Percentiles rank a stretch among this genome's conserved stretches.
These are phyloP conservation scores for Drosophila rellima DNA, from an alignment of 2,888 invertebrate species.

Conservation along the genomic window DNA sequence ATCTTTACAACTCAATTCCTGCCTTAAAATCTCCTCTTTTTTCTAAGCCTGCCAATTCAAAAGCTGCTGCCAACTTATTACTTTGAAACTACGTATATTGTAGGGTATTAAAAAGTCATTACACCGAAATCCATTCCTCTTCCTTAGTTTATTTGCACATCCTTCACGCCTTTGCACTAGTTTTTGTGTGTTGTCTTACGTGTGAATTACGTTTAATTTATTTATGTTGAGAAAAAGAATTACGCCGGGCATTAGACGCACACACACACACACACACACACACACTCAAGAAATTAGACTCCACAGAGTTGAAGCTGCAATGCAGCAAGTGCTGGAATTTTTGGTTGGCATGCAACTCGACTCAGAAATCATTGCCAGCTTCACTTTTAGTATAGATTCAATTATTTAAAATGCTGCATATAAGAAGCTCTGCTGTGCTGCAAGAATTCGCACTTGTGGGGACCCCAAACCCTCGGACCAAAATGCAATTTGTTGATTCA, in stretches of 20 bases:
- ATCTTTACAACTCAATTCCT: too few relatives aligned
- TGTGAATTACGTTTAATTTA: conserved; percentile 60
- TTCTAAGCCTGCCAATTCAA: neutral
- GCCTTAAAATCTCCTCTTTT: too few relatives aligned
- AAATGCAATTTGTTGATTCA: conserved; percentile 69
- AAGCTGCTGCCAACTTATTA: neutral
- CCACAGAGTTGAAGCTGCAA: conserved; percentile 10
- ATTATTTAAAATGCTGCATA: conserved; percentile 72
- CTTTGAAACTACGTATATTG: neutral
- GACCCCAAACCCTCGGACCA: conserved; percentile 1
- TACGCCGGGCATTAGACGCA: conserved; percentile 45
- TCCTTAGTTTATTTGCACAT: conserved; percentile 14
- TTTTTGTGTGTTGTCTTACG: conserved; percentile 20
- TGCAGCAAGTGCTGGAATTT: conserved; percentile 4
- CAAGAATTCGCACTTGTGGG: conserved; percentile 23
- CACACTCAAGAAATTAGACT: conserved; percentile 52
- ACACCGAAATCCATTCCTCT: neutral
- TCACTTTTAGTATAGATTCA: conserved; percentile 55
- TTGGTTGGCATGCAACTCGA: conserved; percentile 17
- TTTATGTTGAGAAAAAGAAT: conserved; percentile 46
- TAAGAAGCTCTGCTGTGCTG: conserved; percentile 48
- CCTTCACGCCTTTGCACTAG: conserved; percentile 15
- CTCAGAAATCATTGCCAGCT: conserved; percentile 49
- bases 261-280: conserved; percentile 29
- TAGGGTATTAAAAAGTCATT: conserved; percentile 22